Percentiles rank a stretch among this genome's conserved stretches.
Conservation (phyloP, 1,140 invertebrate species). For the Thalassaphorura encarpata region DNA sequence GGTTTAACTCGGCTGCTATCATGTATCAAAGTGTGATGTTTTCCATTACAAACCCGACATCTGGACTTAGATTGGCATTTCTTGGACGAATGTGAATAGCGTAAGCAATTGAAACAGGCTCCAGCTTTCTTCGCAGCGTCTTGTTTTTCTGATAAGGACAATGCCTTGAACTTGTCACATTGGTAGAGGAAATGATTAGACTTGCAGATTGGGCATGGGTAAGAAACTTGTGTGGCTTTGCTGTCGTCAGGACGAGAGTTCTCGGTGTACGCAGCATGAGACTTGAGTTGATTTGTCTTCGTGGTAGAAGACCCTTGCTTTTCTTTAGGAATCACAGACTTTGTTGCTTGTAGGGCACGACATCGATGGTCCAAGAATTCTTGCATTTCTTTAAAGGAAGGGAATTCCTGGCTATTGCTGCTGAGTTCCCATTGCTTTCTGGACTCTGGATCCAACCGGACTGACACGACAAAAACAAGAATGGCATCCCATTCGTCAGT, state of each 20-base stretch:
- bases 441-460: neutral
- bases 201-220: neutral
- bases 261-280: too few species aligned
- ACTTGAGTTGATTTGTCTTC: neutral
- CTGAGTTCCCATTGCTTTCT: neutral
- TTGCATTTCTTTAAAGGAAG: neutral
- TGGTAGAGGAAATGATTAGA: neutral
- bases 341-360: neutral
- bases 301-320: neutral
- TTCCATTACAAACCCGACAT: neutral
- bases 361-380: neutral
- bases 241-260: neutral
- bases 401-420: neutral
- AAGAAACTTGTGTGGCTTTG: too few species aligned
- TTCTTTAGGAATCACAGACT: neutral
- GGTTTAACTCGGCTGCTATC: neutral
- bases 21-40: neutral
- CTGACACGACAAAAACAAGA: neutral
- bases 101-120: neutral
- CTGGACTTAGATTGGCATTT: neutral
- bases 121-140: too few species aligned
- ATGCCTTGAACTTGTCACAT: neutral
- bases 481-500: neutral
- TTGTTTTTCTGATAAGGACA: neutral
- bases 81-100: neutral